These are phyloP conservation scores for Junco hyemalis DNA, from an alignment of 2,113 vertebrate genomes.

Conservation along the genomic window DNA sequence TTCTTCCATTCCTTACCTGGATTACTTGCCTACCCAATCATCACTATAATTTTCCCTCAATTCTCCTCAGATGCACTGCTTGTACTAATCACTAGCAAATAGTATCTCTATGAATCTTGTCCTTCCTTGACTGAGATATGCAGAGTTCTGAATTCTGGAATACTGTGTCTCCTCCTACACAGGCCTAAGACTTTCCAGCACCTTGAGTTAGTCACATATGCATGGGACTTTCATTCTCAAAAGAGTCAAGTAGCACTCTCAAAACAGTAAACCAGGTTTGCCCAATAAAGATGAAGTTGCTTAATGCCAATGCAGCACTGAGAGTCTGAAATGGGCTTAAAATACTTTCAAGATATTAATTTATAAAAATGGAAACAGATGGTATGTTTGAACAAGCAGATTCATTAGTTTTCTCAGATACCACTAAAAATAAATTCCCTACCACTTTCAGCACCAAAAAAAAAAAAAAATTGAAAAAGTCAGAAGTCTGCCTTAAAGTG, in stretches of 20 bases:
- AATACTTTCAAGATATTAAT: background rate
- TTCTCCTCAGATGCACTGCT: background rate
- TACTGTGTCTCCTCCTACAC: background rate
- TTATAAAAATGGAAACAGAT: background rate
- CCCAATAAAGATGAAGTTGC: background rate
- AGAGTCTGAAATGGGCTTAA: background rate
- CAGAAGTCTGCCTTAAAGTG: background rate
- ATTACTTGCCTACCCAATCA: background rate
- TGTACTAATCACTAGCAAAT: background rate
- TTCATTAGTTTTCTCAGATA: background rate
- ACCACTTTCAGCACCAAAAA: background rate
- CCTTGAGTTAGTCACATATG: background rate
- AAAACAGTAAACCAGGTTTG: background rate
- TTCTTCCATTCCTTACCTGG: background rate
- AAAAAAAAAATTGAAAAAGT: background rate
- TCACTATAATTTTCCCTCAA: background rate
- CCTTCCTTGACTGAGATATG: background rate
- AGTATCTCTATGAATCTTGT: background rate
- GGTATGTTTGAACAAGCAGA: background rate
- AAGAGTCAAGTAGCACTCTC: background rate
- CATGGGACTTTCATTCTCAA: background rate
- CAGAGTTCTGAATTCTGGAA: background rate
- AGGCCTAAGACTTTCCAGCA: background rate
- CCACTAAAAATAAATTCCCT: background rate
- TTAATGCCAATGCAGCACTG: background rate